Conservation (phyloP, 2,797 vertebrate genomes). For the Iguana delicatissima region DNA sequence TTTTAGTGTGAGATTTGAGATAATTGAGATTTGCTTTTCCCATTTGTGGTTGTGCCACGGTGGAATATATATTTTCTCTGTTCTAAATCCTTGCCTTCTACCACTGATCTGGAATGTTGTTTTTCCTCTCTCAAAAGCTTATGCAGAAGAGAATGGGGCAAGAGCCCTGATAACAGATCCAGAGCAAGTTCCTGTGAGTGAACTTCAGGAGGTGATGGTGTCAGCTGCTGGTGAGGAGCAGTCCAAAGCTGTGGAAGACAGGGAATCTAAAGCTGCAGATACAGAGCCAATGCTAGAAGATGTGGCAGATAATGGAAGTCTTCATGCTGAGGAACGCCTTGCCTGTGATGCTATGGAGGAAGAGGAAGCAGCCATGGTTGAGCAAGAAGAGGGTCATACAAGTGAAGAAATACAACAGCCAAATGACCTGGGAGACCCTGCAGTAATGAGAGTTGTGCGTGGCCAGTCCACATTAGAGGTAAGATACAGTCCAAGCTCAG, state of each 20-base stretch:
- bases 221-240: not conserved
- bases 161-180: slow-evolving; percentile 30
- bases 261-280: not conserved
- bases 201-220: not conserved
- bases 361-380: slow-evolving; percentile 32
- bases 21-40: not conserved
- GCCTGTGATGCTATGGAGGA: not conserved
- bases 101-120: not conserved
- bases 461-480: slow-evolving; percentile 86
- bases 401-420: slow-evolving; percentile 49
- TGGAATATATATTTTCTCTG: not conserved
- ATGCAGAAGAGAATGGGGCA: slow-evolving; percentile 13
- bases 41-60: not conserved
- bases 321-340: not conserved
- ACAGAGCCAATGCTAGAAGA: slow-evolving; percentile 29
- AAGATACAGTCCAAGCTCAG: slow-evolving; percentile 16
- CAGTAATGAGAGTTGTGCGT: slow-evolving; percentile 87
- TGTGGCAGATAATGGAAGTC: slow-evolving; percentile 28
- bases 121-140: slow-evolving; percentile 42
- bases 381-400: slow-evolving; percentile 40
- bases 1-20: no score
- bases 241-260: not conserved
- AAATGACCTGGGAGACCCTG: slow-evolving; percentile 81
- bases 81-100: not conserved
- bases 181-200: not conserved